Conservation (phyloP, 2,797 vertebrate species). For the Leptoclinus maculatus region DNA sequence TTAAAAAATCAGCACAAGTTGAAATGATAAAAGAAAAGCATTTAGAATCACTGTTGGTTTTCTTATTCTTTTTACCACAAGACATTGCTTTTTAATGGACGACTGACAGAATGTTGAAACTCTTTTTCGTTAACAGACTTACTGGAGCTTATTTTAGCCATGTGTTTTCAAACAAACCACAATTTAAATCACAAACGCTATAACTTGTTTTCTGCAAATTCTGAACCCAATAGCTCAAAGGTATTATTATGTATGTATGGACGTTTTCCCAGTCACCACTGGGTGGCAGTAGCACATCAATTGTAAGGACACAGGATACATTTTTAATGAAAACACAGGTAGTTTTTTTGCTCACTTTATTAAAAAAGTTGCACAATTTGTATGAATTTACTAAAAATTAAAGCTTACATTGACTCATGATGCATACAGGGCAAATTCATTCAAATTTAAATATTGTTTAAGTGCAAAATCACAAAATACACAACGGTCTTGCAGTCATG, state of each 20-base stretch:
- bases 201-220: background rate
- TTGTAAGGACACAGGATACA: background rate
- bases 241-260: background rate
- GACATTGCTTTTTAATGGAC: too few relatives aligned
- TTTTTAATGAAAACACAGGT: background rate
- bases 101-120: too few relatives aligned
- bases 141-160: background rate
- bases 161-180: background rate
- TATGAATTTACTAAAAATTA: background rate
- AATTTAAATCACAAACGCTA: background rate
- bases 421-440: background rate
- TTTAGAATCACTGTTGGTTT: too few relatives aligned
- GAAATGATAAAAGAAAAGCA: too few relatives aligned
- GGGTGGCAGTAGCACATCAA: conserved; percentile 57
- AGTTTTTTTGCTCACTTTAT: background rate
- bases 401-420: background rate
- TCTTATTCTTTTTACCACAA: too few relatives aligned
- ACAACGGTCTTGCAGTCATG: conserved; percentile 9
- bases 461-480: background rate
- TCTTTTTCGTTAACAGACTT: background rate
- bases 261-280: background rate
- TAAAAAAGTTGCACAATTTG: background rate
- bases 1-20: too few relatives aligned
- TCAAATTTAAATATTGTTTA: background rate
- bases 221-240: background rate